These are phyloP conservation scores for Rhopalosiphum maidis DNA, from an alignment of 1,140 invertebrate genomes.

Conservation along the genomic window DNA sequence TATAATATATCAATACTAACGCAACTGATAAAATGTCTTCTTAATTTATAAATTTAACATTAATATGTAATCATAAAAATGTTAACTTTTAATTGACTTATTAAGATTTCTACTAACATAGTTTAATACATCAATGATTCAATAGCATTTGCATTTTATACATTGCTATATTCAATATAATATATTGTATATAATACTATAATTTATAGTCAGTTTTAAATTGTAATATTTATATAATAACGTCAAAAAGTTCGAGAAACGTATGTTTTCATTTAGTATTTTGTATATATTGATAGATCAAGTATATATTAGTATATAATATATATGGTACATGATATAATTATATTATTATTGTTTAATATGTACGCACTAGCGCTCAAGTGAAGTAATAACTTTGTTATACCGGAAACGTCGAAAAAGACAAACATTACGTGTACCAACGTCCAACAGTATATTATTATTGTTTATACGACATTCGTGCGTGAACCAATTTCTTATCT, in stretches of 20 bases:
- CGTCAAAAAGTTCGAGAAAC: background rate
- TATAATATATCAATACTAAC: background rate
- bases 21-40: background rate
- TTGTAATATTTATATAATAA: background rate
- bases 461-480: background rate
- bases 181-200: background rate
- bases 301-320: background rate
- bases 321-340: background rate
- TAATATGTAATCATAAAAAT: background rate
- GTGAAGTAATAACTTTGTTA: background rate
- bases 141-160: background rate
- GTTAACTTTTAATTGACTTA: no score
- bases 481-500: background rate
- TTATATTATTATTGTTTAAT: background rate
- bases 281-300: background rate
- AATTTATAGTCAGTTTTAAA: background rate
- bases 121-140: background rate
- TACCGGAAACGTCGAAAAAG: constrained; percentile 4
- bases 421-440: background rate
- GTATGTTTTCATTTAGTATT: background rate
- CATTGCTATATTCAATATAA: background rate
- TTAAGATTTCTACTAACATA: background rate
- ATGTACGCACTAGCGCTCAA: background rate
- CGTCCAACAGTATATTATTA: background rate
- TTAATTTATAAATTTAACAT: background rate